phyloP scores from a whole-genome alignment of 1,140 invertebrate species.

The Ips nitidus region DNA sequence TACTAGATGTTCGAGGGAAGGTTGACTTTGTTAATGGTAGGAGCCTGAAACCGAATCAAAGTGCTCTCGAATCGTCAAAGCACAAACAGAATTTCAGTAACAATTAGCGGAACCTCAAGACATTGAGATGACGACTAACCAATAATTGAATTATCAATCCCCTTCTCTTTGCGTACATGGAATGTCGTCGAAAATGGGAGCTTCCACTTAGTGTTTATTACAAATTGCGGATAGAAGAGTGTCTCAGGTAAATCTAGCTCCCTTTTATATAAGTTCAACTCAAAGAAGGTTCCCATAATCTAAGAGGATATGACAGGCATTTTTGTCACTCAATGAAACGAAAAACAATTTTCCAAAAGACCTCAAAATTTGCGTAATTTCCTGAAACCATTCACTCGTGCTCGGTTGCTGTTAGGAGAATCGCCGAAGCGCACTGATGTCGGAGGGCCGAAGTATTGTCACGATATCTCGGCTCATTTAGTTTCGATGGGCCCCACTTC shows the following conservation, averaged over 20 bases:
- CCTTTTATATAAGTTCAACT: too few relatives aligned
- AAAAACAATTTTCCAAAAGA: too few relatives aligned
- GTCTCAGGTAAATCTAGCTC: neutral
- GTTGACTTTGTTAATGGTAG: neutral
- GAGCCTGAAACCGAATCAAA: neutral
- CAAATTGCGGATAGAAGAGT: neutral
- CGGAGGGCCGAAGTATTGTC: conserved; percentile 17
- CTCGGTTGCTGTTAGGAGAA: neutral
- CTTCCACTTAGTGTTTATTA: conserved; percentile 1
- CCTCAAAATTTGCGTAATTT: conserved; percentile 4
- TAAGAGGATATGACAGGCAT: too few relatives aligned
- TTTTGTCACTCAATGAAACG: too few relatives aligned
- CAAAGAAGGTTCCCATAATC: too few relatives aligned
- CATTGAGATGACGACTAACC: neutral
- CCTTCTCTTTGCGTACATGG: neutral
- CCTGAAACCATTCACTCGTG: neutral
- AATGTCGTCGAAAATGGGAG: neutral
- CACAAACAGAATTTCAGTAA: neutral
- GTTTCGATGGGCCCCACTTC: conserved; percentile 20
- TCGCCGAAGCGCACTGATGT: conserved; percentile 13
- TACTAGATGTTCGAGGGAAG: neutral
- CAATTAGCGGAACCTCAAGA: conserved; percentile 9
- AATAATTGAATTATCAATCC: neutral
- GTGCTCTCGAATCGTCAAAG: conserved; percentile 8
- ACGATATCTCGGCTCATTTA: conserved; percentile 25